Conservation (phyloP, 2,113 vertebrate species). For the Oncorhynchus keta region DNA sequence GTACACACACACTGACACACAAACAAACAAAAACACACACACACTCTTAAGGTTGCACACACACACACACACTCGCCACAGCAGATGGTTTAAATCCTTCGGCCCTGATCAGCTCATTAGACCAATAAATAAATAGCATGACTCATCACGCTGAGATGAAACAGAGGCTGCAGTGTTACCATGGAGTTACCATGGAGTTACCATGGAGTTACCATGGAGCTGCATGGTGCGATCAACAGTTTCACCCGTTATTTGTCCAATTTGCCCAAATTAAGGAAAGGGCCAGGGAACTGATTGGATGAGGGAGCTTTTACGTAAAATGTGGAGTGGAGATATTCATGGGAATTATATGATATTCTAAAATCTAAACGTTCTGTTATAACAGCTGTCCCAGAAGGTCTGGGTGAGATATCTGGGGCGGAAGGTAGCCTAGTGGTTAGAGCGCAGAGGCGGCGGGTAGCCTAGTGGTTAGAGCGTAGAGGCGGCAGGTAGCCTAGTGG, state of each 20-base stretch:
- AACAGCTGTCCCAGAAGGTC: not conserved
- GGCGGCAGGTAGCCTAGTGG: too few relatives aligned
- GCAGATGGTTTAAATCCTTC: not conserved
- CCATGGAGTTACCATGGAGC: too few relatives aligned
- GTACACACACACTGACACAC: not conserved
- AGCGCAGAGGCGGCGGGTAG: too few relatives aligned
- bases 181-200: too few relatives aligned
- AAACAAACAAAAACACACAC: not conserved
- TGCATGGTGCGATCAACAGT: too few relatives aligned
- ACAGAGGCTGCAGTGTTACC: not conserved
- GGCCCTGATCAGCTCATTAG: not conserved
- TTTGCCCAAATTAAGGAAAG: constrained; percentile 15
- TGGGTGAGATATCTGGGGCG: too few relatives aligned
- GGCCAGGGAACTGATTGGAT: constrained; percentile 10
- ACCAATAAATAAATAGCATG: not conserved
- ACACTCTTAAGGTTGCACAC: too few relatives aligned
- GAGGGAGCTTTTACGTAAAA: not conserved
- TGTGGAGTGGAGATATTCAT: not conserved
- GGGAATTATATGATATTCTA: not conserved
- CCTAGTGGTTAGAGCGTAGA: too few relatives aligned
- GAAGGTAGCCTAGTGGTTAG: too few relatives aligned
- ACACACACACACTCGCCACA: not conserved
- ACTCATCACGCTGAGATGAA: not conserved
- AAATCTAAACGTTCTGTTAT: not conserved
- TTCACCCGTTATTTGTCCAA: constrained; percentile 22